Percentiles rank a stretch among this genome's conserved stretches.
Conservation (phyloP, 2,797 vertebrate species). For the Hydrocynus forskahlii region DNA sequence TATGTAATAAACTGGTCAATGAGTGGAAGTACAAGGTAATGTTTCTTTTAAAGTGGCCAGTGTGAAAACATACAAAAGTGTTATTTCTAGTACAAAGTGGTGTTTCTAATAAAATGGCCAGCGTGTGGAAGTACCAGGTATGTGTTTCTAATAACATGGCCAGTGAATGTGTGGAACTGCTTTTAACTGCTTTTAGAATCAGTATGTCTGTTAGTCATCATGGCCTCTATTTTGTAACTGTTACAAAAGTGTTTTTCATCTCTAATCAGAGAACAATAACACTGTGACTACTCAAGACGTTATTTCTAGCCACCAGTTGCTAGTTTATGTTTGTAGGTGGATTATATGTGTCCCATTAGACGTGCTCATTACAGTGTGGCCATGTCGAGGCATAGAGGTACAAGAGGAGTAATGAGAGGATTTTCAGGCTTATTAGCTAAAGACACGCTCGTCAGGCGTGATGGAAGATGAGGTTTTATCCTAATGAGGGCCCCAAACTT, state of each 20-base stretch:
- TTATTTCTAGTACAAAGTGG: not conserved
- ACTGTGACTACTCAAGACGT: not conserved
- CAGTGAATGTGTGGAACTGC: too few relatives aligned
- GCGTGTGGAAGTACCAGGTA: not conserved
- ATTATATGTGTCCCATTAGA: slow-evolving; percentile 19
- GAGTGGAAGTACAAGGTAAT: not conserved
- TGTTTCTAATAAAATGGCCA: not conserved
- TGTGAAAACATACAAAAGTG: not conserved
- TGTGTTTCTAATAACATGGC: not conserved
- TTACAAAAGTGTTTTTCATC: not conserved
- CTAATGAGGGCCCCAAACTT: slow-evolving; percentile 55
- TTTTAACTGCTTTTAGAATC: not conserved
- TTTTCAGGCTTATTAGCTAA: slow-evolving; percentile 49
- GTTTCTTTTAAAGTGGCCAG: not conserved
- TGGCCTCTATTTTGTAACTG: too few relatives aligned
- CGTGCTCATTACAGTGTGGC: slow-evolving; percentile 11
- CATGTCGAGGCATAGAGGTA: slow-evolving; percentile 13
- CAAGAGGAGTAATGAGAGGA: slow-evolving; percentile 33
- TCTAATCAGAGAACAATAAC: not conserved
- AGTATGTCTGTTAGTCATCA: not conserved
- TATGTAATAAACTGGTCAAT: not conserved
- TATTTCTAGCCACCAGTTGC: not conserved
- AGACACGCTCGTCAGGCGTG: slow-evolving; percentile 46
- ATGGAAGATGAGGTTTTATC: slow-evolving; percentile 49
- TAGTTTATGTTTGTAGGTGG: slow-evolving; percentile 1